Base-by-base conservation (phyloP, 2,888 invertebrate species). In the Gortyna flavago region DNA sequence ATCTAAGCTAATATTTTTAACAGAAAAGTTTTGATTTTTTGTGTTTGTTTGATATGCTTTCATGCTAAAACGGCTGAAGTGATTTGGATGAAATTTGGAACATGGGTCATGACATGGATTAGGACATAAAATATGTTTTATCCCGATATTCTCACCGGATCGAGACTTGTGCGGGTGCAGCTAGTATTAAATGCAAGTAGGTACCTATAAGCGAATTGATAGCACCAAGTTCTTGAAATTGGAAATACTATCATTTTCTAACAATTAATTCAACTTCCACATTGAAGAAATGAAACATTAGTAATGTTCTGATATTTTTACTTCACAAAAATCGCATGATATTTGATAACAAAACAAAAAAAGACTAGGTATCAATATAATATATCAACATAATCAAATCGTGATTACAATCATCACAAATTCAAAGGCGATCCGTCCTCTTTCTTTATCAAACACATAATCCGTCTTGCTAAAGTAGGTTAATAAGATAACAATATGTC, bases 401-500 rank as follows among this genome's bases (percentile, higher is more conserved):
- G 13, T 35, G 73, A 83, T 77, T 81, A 59, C n/a, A 29, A 83
- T 83, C 75, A 57, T 54, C 57, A 2, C 59, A 35, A 61, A 35
- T 35, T 59, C 35, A 57, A 68, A 35, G 16, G 48, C 8, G 18
- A 38, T n/a, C 13, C 25, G 85, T 44, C 62, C 83, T 25, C 54
- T 41, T 84, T 72, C 44, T 69, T 77, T 79, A 83, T 73, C 72
- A 77, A 71, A 72, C 44, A 86, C 64, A 72, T 80, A 85, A 84
- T 84, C 84, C 69, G 29, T 79, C 75, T 76, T 66, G 32, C 32
- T 6, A 62, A 87, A 81, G 64, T 88, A 76, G 88, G 87, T 85
- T 87, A 87, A 72, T 71, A 88, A 65, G 84, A 88, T 87, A 85
- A 72, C 61, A 57, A 29, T 5, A 51, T 61, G 70, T 84, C 81